A percentile compares a stretch with the other conserved stretches of the same genome.
Evolutionary conservation across 1,140 invertebrate genomes (phyloP).

Genomic region (Harlomillsia oculata): DNA sequence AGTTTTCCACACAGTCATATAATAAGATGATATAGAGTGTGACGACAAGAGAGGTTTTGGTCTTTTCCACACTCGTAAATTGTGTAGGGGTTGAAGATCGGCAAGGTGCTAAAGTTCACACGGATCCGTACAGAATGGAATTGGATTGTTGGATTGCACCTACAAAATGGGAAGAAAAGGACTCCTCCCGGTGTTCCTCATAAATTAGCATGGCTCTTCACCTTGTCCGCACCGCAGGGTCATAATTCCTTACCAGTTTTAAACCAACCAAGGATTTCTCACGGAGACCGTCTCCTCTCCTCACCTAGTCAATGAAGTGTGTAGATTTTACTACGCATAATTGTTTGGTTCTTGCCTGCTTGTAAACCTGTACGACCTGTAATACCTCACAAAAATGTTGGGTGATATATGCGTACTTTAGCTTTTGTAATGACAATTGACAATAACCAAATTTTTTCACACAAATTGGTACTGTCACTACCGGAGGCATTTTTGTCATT

Average conservation of each 20-base stretch:
- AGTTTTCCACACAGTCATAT: not conserved
- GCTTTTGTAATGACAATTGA: not conserved
- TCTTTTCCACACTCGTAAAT: slow-evolving; percentile 5
- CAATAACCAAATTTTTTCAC: not conserved
- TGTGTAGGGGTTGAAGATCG: not conserved
- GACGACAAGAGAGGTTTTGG: slow-evolving; percentile 1
- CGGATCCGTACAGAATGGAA: not conserved
- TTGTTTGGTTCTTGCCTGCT: too few relatives aligned
- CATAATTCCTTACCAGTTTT: not conserved
- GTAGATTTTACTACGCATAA: too few relatives aligned
- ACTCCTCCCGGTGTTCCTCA: not conserved
- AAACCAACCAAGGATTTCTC: not conserved
- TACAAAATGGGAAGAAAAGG: not conserved
- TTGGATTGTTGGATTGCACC: not conserved
- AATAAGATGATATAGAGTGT: not conserved
- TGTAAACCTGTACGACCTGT: too few relatives aligned
- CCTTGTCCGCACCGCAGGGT: not conserved
- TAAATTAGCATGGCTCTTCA: not conserved
- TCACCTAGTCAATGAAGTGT: not conserved
- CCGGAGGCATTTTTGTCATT: not conserved
- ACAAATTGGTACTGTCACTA: too few relatives aligned
- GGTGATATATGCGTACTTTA: too few relatives aligned
- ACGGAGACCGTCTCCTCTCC: not conserved
- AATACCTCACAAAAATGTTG: too few relatives aligned
- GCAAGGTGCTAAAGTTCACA: slow-evolving; percentile 14